Conservation (phyloP, 2,888 invertebrate species). For the Boloria selene region DNA sequence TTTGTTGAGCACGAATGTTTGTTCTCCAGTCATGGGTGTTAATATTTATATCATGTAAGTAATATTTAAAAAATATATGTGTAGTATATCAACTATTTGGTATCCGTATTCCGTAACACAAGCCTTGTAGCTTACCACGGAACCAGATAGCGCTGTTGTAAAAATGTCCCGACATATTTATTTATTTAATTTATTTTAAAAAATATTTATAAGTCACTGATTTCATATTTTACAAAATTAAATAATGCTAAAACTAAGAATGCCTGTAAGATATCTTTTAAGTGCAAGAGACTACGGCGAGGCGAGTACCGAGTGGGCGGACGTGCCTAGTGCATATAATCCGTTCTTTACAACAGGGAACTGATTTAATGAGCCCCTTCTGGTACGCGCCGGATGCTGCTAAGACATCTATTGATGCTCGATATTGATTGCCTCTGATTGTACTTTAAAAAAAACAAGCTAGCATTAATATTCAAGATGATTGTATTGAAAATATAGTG, state of each 20-base stretch:
- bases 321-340: constrained; percentile 23
- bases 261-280: constrained; percentile 19
- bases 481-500: no score
- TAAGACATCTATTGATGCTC: constrained; percentile 19
- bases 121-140: no score
- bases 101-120: no score
- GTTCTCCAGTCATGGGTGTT: no score
- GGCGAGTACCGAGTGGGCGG: constrained; percentile 21
- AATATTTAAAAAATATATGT: no score
- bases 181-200: no score
- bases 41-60: no score
- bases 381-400: constrained; percentile 19
- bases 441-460: neutral
- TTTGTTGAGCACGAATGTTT: no score
- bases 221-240: neutral
- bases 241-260: constrained; percentile 15
- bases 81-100: no score
- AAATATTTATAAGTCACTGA: neutral
- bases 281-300: constrained; percentile 12
- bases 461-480: no score
- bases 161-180: no score
- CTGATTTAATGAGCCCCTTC: constrained; percentile 30
- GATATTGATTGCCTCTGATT: constrained; percentile 16
- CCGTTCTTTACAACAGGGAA: constrained; percentile 23
- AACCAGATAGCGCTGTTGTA: no score